These are phyloP conservation scores for Cephalotes varians DNA, from an alignment of 2,888 invertebrate genomes.

Conservation along the genomic window DNA sequence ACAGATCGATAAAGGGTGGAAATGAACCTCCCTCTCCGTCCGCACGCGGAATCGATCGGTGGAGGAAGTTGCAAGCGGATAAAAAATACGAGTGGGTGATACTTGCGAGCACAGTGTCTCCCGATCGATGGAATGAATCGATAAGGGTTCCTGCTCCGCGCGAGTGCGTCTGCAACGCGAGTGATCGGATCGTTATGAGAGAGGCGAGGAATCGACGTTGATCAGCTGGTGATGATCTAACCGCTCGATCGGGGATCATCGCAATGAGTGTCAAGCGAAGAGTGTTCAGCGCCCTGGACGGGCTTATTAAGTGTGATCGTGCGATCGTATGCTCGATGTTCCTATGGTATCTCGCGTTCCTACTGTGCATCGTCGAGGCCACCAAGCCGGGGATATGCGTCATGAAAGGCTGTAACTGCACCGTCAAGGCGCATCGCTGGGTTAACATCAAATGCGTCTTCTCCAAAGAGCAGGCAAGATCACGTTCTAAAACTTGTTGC, in stretches of 20 bases:
- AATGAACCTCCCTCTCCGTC: background rate
- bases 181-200: constrained; percentile 57
- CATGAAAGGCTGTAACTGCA: constrained; percentile 88
- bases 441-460: constrained; percentile 89
- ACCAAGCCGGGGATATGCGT: constrained; percentile 86
- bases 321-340: constrained; percentile 73
- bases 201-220: constrained; percentile 10
- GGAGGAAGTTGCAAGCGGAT: constrained; percentile 5
- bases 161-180: constrained; percentile 24
- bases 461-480: constrained; percentile 87
- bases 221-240: constrained; percentile 35
- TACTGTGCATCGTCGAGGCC: constrained; percentile 66
- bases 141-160: background rate
- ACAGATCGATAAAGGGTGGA: background rate
- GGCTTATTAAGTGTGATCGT: constrained; percentile 76
- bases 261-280: constrained; percentile 66
- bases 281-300: constrained; percentile 72
- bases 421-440: constrained; percentile 88
- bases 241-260: constrained; percentile 33
- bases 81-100: constrained; percentile 15
- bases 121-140: constrained; percentile 9
- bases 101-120: background rate
- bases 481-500: constrained; percentile 23
- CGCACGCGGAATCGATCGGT: constrained; percentile 2
- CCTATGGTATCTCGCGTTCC: constrained; percentile 75